Evolutionary conservation across 2,888 invertebrate genomes (phyloP), one percentile per base, ranked within the genome.

Genomic region (Mesorhabditis spiculigera): DNA sequence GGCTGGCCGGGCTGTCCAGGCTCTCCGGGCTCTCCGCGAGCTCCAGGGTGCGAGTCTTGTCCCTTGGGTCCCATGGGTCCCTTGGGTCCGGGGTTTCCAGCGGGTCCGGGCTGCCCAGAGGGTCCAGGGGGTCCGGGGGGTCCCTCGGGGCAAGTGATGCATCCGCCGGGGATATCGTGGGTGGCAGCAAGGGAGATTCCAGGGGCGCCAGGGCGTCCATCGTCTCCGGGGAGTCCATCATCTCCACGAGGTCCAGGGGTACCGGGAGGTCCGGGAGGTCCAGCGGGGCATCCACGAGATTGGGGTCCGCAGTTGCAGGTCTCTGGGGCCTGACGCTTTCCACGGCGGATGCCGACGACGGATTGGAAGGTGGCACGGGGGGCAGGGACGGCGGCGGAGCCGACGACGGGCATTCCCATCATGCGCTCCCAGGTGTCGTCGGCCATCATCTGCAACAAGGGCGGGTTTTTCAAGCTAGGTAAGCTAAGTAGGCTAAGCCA

Each of bases 211-310:
- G 76, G 75, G 50, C 72, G 72, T 68, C 80, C 80, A 68, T 77
- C 71, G 64, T 76, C 76, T 76, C 80, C 80, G 65, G 75, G 67
- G 58, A 70, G 70, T 76, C 80, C 80, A 45, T 76, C 69, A 42
- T 73, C 68, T 75, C 80, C 80, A 42, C 68, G 63, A 43, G 68
- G 71, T 76, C 80, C 80, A 13, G 72, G 68, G 62, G 73, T 73
- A 77, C 80, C 80, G 45, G 78, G 80, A 58, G 76, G 70, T 73
- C 80, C 80, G 67, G 78, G 80, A 65, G 80, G 80, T 68, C 80
- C 80, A 63, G 78, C 77, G 72, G 80, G 80, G 71, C 80, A 80
- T n/a, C 72, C 78, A 13, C 71, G 74, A 43, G 75, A 74, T 62
- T 74, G 71, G 45, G 78, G 75, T 67, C 80, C 80, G 69, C 80